A percentile compares a stretch with the other conserved stretches of the same genome.
Conservation (phyloP, 2,888 invertebrate genomes). For the Pogonocherus hispidulus region DNA sequence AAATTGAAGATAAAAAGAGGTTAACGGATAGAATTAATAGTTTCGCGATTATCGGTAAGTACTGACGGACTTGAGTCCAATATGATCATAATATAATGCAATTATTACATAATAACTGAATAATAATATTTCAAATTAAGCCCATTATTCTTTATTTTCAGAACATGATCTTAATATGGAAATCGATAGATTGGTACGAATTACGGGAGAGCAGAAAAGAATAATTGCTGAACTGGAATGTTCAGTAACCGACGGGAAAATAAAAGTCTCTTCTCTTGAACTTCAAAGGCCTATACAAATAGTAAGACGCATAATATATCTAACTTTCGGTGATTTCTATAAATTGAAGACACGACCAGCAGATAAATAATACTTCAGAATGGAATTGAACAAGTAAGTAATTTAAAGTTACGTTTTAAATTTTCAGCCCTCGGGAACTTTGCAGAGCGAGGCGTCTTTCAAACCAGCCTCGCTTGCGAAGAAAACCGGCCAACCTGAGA, state of each 20-base stretch:
- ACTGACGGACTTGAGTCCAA: background rate
- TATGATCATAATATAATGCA: background rate
- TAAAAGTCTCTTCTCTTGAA: slow-evolving; percentile 19
- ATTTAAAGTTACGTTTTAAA: background rate
- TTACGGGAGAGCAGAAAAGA: slow-evolving; percentile 67
- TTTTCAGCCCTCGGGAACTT: background rate
- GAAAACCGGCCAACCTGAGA: background rate
- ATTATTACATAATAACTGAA: slow-evolving; percentile 5
- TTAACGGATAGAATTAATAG: slow-evolving; percentile 73
- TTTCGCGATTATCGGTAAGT: slow-evolving; percentile 73
- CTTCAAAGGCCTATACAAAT: background rate
- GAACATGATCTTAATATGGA: slow-evolving; percentile 71
- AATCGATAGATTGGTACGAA: slow-evolving; percentile 69
- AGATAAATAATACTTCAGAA: too few species aligned
- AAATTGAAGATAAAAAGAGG: slow-evolving; percentile 72
- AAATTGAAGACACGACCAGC: too few species aligned
- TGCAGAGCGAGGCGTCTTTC: background rate
- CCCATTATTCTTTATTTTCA: slow-evolving; percentile 56
- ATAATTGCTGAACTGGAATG: slow-evolving; percentile 69
- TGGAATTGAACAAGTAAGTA: background rate
- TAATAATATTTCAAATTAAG: too few species aligned
- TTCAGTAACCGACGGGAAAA: slow-evolving; percentile 32
- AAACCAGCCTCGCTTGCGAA: background rate
- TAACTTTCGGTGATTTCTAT: too few species aligned
- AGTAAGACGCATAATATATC: background rate